Evolutionary conservation across 2,113 vertebrate species (phyloP), one percentile per base, ranked within the genome.

Genomic region (Mellivora capensis): DNA sequence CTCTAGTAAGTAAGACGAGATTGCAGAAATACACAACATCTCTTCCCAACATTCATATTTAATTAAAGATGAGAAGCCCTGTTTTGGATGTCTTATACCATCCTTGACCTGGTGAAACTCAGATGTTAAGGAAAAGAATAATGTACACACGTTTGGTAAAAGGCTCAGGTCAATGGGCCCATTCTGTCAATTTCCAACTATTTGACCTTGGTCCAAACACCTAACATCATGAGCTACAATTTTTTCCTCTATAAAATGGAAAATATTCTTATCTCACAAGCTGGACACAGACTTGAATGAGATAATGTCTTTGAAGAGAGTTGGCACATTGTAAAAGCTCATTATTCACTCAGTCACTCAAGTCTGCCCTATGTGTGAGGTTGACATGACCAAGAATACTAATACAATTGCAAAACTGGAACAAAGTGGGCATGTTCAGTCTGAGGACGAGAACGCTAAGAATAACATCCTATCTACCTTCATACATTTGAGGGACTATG

Each of bases 161-260:
- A 95, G 54, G 21, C 27, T 91, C 74, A 52, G 12, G 59, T 61
- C 88, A 64, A 82, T 23, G 17, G 61, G 52, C 25, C 64, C 62
- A 4, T 93, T 88, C 44, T 94, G 34, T 90, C 81, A 0, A 37
- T 71, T 93, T 86, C 57, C 90, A 82, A 96, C 74, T 90, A 17
- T 49, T 10, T 83, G 59, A 80, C n/a, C 39, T 83, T 96, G 59
- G 57, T 37, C 37, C 62, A 89, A 83, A 74, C 67, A 17, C 39
- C 44, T 64, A 57, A 87, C 10, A 52, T 79, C 47, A 80, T 31
- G 15, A 94, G 13, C 88, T 97, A 82, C 11, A 25, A 9, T 87
- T 74, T 57, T 54, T 42, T 96, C 67, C 37, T 91, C 91, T 18
- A 39, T 77, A 79, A 69, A 97, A 96, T 71, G 61, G 42, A 71